Conservation (phyloP, 2,888 invertebrate genomes). For the Hoplodrina ambigua region DNA sequence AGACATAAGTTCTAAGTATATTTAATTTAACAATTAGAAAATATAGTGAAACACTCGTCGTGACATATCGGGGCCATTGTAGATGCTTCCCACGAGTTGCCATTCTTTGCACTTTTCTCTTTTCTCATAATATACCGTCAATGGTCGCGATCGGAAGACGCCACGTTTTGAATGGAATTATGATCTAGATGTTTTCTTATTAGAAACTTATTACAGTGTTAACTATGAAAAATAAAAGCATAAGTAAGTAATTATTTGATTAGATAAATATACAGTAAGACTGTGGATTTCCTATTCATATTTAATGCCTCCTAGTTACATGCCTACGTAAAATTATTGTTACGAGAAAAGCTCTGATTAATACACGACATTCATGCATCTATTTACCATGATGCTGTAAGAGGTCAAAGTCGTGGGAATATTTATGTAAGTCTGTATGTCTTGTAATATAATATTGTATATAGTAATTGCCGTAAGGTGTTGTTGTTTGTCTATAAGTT, state of each 20-base stretch:
- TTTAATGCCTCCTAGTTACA: not conserved
- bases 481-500: constrained; percentile 9
- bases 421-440: not conserved
- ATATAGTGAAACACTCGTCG: constrained; percentile 84
- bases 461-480: constrained; percentile 11
- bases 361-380: constrained; percentile 22
- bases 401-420: constrained; percentile 44
- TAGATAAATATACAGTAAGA: constrained; percentile 1
- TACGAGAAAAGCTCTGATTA: constrained; percentile 14
- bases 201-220: constrained; percentile 57
- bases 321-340: not conserved
- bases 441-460: constrained; percentile 5
- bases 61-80: constrained; percentile 84
- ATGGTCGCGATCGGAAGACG: constrained; percentile 82
- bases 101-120: constrained; percentile 89
- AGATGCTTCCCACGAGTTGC: constrained; percentile 82
- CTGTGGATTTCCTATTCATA: constrained; percentile 4
- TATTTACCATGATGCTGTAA: constrained; percentile 25
- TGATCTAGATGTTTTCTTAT: constrained; percentile 67
- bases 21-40: constrained; percentile 83
- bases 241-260: constrained; percentile 34
- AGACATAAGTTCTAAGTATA: constrained; percentile 14
- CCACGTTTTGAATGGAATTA: constrained; percentile 74
- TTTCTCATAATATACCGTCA: constrained; percentile 84
- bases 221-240: constrained; percentile 25